Conservation (phyloP, 2,113 vertebrate species). For the Mixornis gularis region DNA sequence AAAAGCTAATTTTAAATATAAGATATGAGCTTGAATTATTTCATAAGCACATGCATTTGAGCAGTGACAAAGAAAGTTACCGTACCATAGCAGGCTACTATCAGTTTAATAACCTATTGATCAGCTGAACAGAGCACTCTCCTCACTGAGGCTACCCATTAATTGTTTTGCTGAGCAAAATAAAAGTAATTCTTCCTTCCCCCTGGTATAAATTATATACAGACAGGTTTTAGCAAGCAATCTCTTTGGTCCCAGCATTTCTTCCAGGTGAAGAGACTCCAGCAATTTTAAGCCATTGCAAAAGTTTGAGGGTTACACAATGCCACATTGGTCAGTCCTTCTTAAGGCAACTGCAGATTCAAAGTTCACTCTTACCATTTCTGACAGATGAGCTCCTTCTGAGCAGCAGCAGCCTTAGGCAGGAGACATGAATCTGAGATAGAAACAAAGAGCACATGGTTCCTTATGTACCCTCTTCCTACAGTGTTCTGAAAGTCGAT, state of each 20-base stretch:
- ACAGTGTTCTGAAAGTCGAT: neutral
- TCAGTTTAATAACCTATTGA: neutral
- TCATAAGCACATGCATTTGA: neutral
- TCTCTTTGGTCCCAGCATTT: neutral
- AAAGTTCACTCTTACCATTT: neutral
- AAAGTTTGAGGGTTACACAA: neutral
- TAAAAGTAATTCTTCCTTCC: neutral
- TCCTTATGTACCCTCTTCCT: neutral
- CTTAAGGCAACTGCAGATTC: neutral
- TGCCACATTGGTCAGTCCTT: neutral
- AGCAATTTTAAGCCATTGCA: neutral
- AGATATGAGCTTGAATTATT: neutral
- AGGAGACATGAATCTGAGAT: fast-evolving
- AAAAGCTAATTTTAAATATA: neutral
- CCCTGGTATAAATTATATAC: neutral
- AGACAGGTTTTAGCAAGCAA: neutral
- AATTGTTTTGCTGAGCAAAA: neutral
- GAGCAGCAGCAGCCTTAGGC: neutral
- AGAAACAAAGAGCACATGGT: neutral
- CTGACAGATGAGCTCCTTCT: neutral
- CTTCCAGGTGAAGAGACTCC: neutral
- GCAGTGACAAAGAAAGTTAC: neutral
- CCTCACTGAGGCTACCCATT: neutral
- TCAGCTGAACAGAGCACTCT: neutral
- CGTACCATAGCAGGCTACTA: neutral